Base-by-base conservation (phyloP, 2,888 invertebrate genomes). In the Eubasilissa splendida region DNA sequence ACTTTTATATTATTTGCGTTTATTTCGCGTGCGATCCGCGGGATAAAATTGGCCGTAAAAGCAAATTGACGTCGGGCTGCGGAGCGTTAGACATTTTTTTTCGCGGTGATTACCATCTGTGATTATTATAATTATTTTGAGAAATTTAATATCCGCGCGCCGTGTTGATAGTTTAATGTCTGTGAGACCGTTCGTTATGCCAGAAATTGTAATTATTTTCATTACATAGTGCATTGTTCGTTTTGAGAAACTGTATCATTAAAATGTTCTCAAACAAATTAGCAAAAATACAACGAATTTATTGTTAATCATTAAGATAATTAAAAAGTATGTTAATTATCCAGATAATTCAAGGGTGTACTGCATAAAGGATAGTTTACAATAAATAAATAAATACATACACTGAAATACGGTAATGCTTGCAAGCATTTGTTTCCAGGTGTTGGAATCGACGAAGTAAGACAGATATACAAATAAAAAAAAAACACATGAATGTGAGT, bases 1-100 rank as follows among this genome's bases (percentile, higher is more conserved):
- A 63, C 11, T 63, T 75, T 76, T 65, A 76, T 63, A 53, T 63
- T 11, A 65, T 65, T 65, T 22, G 22, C 10, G 33, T 65, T 65
- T 42, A 42, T 65, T 42, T 42, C 31, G n/a, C 65, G 65, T 33
- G 12, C 50, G 42, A 65, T 65, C 22, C 22, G 31, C 33, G 33
- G 65, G 33, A 65, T 65, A 42, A 65, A 65, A 65, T 12, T 33
- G 12, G 22, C 42, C 65, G 65, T 65, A 65, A 65, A 65, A 65
- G 11, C 12, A 11, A 65, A 65, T 65, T 42, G 65, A 65, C 65
- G 65, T 0, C 22, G 8, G 12, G n/a, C 4, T 8, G 33, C 9
- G 65, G 42, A 60, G 42, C 42, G 65, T 65, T 33, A 33, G 31
- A 65, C 65, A 12, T 31, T 65, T 31, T 42, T 65, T 65, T 65